phyloP scores from a whole-genome alignment of 2,888 invertebrate species.

The Tetramorium bicarinatum region DNA sequence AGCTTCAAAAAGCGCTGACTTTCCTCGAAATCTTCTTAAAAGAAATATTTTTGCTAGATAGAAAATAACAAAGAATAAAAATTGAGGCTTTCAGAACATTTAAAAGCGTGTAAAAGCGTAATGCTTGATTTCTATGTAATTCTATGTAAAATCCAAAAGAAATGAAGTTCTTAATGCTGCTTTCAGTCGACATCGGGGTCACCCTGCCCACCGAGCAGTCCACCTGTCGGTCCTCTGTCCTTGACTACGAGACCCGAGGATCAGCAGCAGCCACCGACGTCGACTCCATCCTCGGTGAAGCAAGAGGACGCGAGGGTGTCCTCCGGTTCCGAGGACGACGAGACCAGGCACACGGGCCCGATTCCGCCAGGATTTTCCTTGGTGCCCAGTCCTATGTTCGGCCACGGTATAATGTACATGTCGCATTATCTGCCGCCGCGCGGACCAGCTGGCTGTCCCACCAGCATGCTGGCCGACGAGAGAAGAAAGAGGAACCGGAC shows the following conservation, averaged over 20 bases:
- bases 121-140: not conserved
- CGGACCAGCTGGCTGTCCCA: slow-evolving; percentile 83
- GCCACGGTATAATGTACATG: slow-evolving; percentile 97
- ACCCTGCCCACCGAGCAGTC: slow-evolving; percentile 84
- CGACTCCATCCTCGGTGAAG: slow-evolving; percentile 82
- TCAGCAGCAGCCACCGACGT: slow-evolving; percentile 82
- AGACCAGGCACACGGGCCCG: slow-evolving; percentile 87
- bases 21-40: not conserved
- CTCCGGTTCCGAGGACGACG: slow-evolving; percentile 88
- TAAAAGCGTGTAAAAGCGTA: not conserved
- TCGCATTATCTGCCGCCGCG: slow-evolving; percentile 92
- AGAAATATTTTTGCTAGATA: not conserved
- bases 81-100: not conserved
- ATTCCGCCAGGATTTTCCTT: slow-evolving; percentile 91
- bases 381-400: slow-evolving; percentile 95
- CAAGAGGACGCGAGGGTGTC: slow-evolving; percentile 84
- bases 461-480: slow-evolving; percentile 91
- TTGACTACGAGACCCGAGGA: slow-evolving; percentile 84
- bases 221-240: slow-evolving; percentile 83
- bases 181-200: slow-evolving; percentile 83
- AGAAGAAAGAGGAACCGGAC: slow-evolving; percentile 98
- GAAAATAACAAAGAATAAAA: not conserved
- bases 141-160: not conserved
- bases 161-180: not conserved
- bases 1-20: not conserved